Percentiles rank a stretch among this genome's conserved stretches.
Conservation (phyloP, 2,888 invertebrate genomes). For the Romanomermis culicivorax region DNA sequence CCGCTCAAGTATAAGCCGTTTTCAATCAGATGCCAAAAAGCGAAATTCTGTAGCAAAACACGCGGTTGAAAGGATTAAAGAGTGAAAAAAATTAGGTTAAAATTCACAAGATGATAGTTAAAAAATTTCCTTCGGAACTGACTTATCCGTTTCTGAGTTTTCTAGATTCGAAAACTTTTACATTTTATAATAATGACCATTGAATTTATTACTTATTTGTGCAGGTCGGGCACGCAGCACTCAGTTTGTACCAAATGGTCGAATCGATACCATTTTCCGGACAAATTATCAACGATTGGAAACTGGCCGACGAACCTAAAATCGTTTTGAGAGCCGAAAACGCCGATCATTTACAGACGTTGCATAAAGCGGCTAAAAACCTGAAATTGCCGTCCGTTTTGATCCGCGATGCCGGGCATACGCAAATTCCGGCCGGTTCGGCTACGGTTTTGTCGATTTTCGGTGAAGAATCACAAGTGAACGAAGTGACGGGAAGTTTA, state of each 20-base stretch:
- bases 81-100: too few species aligned
- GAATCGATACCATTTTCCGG: conserved; percentile 19
- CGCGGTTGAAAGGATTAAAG: too few species aligned
- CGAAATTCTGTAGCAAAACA: too few species aligned
- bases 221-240: conserved; percentile 38
- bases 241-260: conserved; percentile 38
- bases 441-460: conserved; percentile 33
- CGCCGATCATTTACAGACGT: conserved; percentile 31
- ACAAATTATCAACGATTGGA: conserved; percentile 31
- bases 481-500: conserved; percentile 32
- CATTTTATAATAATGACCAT: too few species aligned
- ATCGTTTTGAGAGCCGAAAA: conserved; percentile 33
- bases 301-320: conserved; percentile 30
- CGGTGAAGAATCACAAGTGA: conserved; percentile 30
- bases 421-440: conserved; percentile 34
- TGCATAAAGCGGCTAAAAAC: conserved; percentile 31
- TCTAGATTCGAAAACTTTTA: too few species aligned
- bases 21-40: too few species aligned
- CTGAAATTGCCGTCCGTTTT: conserved; percentile 32
- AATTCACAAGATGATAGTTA: too few species aligned
- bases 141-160: too few species aligned
- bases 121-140: too few species aligned
- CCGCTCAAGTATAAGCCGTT: conserved; percentile 35
- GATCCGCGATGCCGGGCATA: conserved; percentile 37
- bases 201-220: too few species aligned